These are phyloP conservation scores for Gobio occitaniae DNA, from an alignment of 2,797 vertebrate genomes.

Conservation along the genomic window DNA sequence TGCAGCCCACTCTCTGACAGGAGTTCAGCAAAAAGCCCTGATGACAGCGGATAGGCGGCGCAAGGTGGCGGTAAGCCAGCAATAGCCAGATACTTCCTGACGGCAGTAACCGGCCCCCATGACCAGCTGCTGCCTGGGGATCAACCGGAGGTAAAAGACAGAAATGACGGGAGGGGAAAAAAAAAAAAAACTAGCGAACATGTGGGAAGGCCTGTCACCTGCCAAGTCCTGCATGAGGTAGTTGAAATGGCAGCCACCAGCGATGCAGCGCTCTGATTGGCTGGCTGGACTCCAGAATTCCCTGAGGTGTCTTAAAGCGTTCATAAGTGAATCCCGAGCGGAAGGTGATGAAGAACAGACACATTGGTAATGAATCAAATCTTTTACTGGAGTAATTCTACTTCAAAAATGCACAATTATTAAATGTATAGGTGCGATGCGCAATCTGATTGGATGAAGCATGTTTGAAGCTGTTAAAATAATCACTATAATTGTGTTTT, in stretches of 20 bases:
- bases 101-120: conserved; percentile 37
- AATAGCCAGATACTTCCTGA: conserved; percentile 57
- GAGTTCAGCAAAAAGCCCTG: conserved; percentile 16
- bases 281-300: conserved; percentile 46
- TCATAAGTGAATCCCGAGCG: conserved; percentile 17
- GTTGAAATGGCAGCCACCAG: conserved; percentile 50
- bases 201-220: conserved; percentile 58
- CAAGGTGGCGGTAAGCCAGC: conserved; percentile 27
- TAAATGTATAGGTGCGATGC: not conserved
- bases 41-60: conserved; percentile 41
- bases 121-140: conserved; percentile 55
- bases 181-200: conserved; percentile 28
- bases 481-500: not conserved
- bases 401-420: not conserved
- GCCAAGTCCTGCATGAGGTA: conserved; percentile 54
- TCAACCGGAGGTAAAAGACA: conserved; percentile 29
- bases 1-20: conserved; percentile 50
- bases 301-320: conserved; percentile 49
- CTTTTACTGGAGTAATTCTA: not conserved
- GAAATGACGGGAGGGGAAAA: not conserved
- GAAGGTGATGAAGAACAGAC: conserved; percentile 7
- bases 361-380: not conserved
- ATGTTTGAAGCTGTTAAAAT: not conserved
- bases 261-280: conserved; percentile 43
- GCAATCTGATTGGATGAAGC: not conserved